Evolutionary conservation across 2,113 vertebrate genomes (phyloP).

Genomic region (Cryptomyrus ogoouensis): DNA sequence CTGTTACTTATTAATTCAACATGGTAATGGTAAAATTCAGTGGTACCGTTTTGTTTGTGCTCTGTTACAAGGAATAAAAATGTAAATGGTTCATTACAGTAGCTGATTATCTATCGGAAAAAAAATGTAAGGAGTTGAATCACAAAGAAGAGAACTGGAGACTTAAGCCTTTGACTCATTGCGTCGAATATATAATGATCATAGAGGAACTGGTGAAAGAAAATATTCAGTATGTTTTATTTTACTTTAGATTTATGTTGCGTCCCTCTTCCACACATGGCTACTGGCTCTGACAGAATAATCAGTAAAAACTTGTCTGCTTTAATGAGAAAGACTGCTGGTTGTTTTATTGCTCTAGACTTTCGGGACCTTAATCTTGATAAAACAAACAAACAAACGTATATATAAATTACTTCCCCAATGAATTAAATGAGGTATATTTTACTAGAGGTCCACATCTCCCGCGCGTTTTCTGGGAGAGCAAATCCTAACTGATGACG

Average conservation of each 20-base stretch:
- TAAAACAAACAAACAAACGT: background rate
- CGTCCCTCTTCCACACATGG: background rate
- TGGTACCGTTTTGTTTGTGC: background rate
- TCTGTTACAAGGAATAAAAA: background rate
- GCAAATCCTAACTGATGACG: background rate
- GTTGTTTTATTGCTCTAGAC: background rate
- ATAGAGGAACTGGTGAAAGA: background rate
- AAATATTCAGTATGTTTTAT: background rate
- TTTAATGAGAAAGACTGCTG: background rate
- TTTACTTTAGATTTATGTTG: background rate
- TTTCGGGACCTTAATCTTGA: background rate
- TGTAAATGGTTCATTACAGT: background rate
- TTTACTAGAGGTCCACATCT: conserved; percentile 8
- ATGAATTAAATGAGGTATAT: background rate
- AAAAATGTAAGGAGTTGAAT: background rate
- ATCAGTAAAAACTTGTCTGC: background rate
- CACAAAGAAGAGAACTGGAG: background rate
- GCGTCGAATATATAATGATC: background rate
- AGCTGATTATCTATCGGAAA: background rate
- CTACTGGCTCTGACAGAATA: background rate
- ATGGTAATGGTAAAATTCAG: background rate
- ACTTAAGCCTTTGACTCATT: background rate
- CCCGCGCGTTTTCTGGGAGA: conserved; percentile 22
- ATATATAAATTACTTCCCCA: conserved; percentile 18
- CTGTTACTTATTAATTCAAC: background rate